Conservation (phyloP, 2,113 vertebrate species). For the Uria lomvia region DNA sequence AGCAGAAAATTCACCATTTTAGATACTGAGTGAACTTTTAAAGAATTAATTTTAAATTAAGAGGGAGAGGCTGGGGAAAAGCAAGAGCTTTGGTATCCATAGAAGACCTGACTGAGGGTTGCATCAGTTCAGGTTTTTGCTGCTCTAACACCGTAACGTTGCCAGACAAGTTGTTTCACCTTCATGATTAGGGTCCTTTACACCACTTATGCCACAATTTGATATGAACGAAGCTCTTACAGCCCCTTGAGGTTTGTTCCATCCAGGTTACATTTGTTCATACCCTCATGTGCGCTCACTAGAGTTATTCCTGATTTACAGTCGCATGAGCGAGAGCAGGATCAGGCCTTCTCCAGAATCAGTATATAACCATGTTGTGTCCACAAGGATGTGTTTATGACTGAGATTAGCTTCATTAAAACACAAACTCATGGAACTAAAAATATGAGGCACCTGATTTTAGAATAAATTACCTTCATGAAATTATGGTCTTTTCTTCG, state of each 20-base stretch:
- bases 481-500: slow-evolving; percentile 35
- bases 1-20: neutral
- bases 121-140: neutral
- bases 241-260: neutral
- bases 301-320: neutral
- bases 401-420: slow-evolving; percentile 47
- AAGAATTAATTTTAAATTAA: neutral
- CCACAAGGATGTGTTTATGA: neutral
- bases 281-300: neutral
- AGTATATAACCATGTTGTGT: neutral
- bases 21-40: neutral
- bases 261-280: neutral
- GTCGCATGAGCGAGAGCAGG: neutral
- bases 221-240: neutral
- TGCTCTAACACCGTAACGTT: neutral
- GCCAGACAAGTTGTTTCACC: neutral
- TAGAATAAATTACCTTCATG: slow-evolving; percentile 58
- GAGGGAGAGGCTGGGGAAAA: neutral
- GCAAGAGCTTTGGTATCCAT: neutral
- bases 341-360: neutral
- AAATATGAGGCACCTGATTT: slow-evolving; percentile 55
- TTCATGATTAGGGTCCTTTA: neutral
- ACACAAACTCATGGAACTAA: slow-evolving; percentile 6
- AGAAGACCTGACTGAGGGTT: neutral
- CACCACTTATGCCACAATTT: neutral